Conservation (phyloP, 2,797 vertebrate genomes). For the Micropoecilia bifurca region DNA sequence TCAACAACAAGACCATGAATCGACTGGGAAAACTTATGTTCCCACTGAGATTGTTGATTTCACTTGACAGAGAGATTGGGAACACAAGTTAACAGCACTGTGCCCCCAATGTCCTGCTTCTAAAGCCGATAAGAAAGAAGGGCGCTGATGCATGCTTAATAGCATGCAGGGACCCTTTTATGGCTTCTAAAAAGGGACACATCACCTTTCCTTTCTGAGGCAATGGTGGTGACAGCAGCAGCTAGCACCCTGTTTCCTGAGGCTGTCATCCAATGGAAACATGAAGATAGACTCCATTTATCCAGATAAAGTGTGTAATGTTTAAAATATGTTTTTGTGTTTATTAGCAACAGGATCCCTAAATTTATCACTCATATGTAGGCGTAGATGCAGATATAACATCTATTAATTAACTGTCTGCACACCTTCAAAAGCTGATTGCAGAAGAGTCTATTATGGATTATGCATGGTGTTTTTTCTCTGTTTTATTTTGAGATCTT, state of each 20-base stretch:
- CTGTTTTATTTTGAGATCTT: constrained; percentile 21
- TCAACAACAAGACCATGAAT: constrained; percentile 7
- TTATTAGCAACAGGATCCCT: neutral
- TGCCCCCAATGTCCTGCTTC: constrained; percentile 31
- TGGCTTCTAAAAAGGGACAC: constrained; percentile 67
- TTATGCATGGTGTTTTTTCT: constrained; percentile 1
- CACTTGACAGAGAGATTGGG: constrained; percentile 38
- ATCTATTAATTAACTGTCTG: neutral
- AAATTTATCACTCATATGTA: neutral
- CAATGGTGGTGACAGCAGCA: constrained; percentile 50
- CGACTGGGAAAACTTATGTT: constrained; percentile 26
- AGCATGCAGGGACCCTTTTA: constrained; percentile 52
- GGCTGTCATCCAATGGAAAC: constrained; percentile 18
- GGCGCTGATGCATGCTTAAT: constrained; percentile 67
- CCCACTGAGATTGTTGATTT: constrained; percentile 31
- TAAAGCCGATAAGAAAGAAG: constrained; percentile 39
- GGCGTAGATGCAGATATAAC: neutral
- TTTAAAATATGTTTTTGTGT: neutral
- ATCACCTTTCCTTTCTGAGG: constrained; percentile 39
- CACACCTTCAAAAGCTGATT: neutral
- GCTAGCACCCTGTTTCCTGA: constrained; percentile 36
- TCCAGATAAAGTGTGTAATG: neutral
- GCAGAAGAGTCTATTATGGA: neutral
- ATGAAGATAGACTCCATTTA: neutral
- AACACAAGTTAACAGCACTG: constrained; percentile 45